A percentile compares a stretch with the other conserved stretches of the same genome.
Evolutionary conservation across 2,797 vertebrate genomes (phyloP).

Genomic region (Enteromius viviparus): DNA sequence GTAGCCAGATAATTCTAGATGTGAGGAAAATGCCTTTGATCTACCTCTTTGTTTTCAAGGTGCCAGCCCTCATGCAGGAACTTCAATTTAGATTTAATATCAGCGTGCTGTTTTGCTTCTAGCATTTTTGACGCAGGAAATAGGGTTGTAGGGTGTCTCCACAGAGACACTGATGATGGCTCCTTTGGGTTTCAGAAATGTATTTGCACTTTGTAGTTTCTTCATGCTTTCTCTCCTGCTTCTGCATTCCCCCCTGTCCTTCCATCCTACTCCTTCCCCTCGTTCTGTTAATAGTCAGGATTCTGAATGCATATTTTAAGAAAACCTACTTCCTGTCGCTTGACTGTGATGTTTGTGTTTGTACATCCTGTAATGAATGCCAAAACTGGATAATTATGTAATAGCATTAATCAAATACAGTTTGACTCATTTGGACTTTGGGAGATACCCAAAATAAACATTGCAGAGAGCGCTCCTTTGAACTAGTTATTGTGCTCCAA

Average conservation of each 20-base stretch:
- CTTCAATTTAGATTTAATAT: constrained; percentile 48
- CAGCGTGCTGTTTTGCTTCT: constrained; percentile 22
- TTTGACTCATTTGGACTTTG: constrained; percentile 39
- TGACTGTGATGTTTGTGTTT: constrained; percentile 27
- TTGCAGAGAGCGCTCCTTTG: not conserved
- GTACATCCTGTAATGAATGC: constrained; percentile 38
- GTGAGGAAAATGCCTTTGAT: constrained; percentile 19
- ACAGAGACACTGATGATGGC: constrained; percentile 27
- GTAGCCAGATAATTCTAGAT: not conserved
- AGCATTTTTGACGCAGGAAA: constrained; percentile 35
- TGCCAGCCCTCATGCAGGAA: constrained; percentile 18
- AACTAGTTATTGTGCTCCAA: constrained; percentile 37
- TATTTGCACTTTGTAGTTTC: constrained; percentile 47
- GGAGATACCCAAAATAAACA: constrained; percentile 23
- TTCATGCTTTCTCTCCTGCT: constrained; percentile 6
- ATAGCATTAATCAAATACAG: constrained; percentile 51
- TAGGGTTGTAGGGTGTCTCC: constrained; percentile 38
- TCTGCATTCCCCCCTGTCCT: not conserved
- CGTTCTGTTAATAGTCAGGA: not conserved
- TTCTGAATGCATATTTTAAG: constrained; percentile 21
- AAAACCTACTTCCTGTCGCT: constrained; percentile 19
- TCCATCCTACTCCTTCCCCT: constrained; percentile 5
- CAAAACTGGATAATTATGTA: constrained; percentile 42
- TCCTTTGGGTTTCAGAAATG: constrained; percentile 36
- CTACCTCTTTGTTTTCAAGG: constrained; percentile 28